phyloP scores from a whole-genome alignment of 2,888 invertebrate genomes.

The Orchesella flavescens region DNA sequence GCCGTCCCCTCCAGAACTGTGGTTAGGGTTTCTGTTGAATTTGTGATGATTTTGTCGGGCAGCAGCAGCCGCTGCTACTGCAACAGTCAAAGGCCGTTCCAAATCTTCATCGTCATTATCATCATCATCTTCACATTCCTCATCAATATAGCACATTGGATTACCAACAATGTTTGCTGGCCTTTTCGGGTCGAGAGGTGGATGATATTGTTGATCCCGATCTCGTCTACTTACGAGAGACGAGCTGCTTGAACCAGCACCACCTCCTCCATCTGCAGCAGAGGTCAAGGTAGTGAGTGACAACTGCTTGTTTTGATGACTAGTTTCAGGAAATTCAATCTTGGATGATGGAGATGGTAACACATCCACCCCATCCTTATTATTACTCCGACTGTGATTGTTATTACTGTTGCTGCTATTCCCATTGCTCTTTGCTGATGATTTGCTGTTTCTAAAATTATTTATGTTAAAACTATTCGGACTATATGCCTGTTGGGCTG shows the following conservation, averaged over 20 bases:
- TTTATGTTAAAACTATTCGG: slow-evolving; percentile 62
- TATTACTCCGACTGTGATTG: slow-evolving; percentile 55
- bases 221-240: slow-evolving; percentile 49
- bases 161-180: slow-evolving; percentile 89
- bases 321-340: slow-evolving; percentile 66
- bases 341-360: slow-evolving; percentile 71
- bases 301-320: slow-evolving; percentile 63
- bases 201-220: slow-evolving; percentile 49
- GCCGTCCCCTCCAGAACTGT: slow-evolving; percentile 72
- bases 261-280: slow-evolving; percentile 64
- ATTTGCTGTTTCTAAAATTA: slow-evolving; percentile 55
- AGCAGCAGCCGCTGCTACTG: slow-evolving; percentile 70
- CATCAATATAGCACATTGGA: slow-evolving; percentile 84
- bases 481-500: slow-evolving; percentile 73
- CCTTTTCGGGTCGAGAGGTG: slow-evolving; percentile 54
- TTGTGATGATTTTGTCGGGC: slow-evolving; percentile 69
- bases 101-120: slow-evolving; percentile 72
- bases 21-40: slow-evolving; percentile 56
- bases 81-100: slow-evolving; percentile 74
- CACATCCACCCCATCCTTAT: slow-evolving; percentile 66
- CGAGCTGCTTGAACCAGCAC: slow-evolving; percentile 24
- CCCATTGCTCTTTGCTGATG: slow-evolving; percentile 48
- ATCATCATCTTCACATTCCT: slow-evolving; percentile 71
- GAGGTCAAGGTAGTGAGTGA: slow-evolving; percentile 61
- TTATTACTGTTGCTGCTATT: slow-evolving; percentile 65